Base-by-base conservation (phyloP, 2,888 invertebrate species). In the Mimumesa dahlbomi region DNA sequence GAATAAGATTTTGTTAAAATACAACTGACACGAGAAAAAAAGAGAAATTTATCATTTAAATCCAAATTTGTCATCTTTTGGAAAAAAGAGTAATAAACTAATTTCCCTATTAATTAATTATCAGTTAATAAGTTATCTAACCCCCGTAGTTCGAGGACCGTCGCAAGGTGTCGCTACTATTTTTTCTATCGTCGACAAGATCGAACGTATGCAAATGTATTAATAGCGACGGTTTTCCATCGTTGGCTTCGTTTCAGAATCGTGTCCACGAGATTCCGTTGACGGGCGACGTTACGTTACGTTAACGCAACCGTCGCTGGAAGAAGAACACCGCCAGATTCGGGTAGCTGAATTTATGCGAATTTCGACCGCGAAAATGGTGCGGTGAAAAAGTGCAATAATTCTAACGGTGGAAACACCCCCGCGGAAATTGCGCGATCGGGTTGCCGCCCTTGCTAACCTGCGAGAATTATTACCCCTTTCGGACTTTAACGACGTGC, bases 241-340 rank as follows among this genome's bases (percentile, higher is more conserved):
- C 34, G 45, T 56, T 56, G 56, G 56, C 56, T 45, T 19, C 11
- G 36, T 14, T 45, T 43, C 56, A 45, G 40, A 43, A 43, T 43
- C 42, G 42, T 43, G 21, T 54, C 43, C 25, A 19, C 19, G n/a
- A 21, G 40, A 22, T 40, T n/a, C n/a, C 29, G 14, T n/a, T 13
- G 36, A 34, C 13, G 36, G 36, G 50, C 14, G 31, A 16, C 6
- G 29, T 50, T 21, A 36, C 50, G 11, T 45, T 21, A 19, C 18
- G 6, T 42, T 42, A 45, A 45, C 2, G 22, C n/a, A n/a, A n/a
- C n/a, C 22, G 1, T n/a, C 45, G 2, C 45, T 22, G 45, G 45
- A 45, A n/a, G n/a, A n/a, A 22, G 22, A 45, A 45, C 22, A 21
- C 21, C 21, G 4, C 18, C n/a, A 14, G 34, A n/a, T 7, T 2